Evolutionary conservation across 2,113 vertebrate genomes (phyloP), one percentile per base, ranked within the genome.

Genomic region (Carassius gibelio): DNA sequence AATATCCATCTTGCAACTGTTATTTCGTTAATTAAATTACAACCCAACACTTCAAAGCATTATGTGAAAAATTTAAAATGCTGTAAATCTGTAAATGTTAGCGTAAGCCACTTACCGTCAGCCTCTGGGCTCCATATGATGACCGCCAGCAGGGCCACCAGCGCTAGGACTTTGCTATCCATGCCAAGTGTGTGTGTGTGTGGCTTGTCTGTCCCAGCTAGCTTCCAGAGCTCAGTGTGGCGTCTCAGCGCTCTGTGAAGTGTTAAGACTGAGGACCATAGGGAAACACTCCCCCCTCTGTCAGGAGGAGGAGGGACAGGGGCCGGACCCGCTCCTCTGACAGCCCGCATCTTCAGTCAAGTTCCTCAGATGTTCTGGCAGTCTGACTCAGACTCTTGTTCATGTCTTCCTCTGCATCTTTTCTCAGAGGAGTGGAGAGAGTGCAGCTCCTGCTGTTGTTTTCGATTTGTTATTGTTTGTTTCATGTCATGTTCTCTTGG

Each of bases 151-250:
- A 96, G 91, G 89, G 93, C 89, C 90, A 96, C 85, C 89, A 96
- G 91, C 2, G 93, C 92, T 88, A 97, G 88, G 76, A 95, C 93
- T 90, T 96, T 97, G 92, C 95, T 88, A 88, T 96, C 96, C 97
- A 99, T 99, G 48, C 48, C 19, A 68, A 61, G 86, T 48, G 86
- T 50, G 23, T 48, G 86, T 50, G 23, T 68, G 45, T 75, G 83
- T 88, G 30, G 30, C 30, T 87, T 89, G 74, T 87, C 89, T 69
- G 75, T 86, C 82, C 82, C 91, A 86, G 88, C 84, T 93, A 94
- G 89, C 91, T 91, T 95, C 93, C 93, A 92, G 89, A 84, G 64
- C 89, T 81, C 89, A 74, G 92, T 94, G 92, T 92, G 94, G 88
- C 89, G 66, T 84, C 85, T 89, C 87, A 89, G 89, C 79, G 55